Percentiles rank a stretch among this genome's conserved stretches.
phyloP scores from a whole-genome alignment of 2,888 invertebrate species.

The Drosophila cracens region DNA sequence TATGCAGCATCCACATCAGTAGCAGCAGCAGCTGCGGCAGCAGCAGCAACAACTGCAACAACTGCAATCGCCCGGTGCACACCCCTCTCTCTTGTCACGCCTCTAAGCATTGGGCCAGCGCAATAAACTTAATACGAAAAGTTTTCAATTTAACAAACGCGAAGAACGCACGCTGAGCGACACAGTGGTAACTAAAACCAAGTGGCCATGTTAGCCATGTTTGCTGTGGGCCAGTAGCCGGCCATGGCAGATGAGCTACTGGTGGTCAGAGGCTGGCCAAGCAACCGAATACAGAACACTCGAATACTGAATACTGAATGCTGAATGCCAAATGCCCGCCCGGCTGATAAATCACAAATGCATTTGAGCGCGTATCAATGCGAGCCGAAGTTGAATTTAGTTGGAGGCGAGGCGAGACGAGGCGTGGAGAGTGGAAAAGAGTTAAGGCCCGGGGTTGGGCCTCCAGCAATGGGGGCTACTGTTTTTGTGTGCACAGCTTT shows the following conservation, averaged over 20 bases:
- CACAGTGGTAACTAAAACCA: conserved; percentile 50
- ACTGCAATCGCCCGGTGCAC: conserved; percentile 12
- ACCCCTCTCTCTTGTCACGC: conserved; percentile 23
- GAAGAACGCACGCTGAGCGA: conserved; percentile 72
- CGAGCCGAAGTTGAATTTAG: conserved; percentile 33
- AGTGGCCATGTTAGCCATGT: conserved; percentile 58
- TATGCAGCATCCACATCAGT: conserved; percentile 37
- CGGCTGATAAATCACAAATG: conserved; percentile 77
- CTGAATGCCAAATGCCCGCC: conserved; percentile 40
- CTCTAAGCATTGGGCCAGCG: conserved; percentile 31
- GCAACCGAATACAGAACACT: conserved; percentile 35
- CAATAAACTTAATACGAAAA: conserved; percentile 74
- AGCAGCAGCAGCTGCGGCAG: background rate
- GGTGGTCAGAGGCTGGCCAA: conserved; percentile 41
- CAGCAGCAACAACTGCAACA: conserved; percentile 7
- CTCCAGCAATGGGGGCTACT: conserved; percentile 43
- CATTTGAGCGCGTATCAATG: conserved; percentile 75
- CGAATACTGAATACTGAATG: conserved; percentile 25
- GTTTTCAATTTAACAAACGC: conserved; percentile 74
- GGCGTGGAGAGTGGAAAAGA: background rate
- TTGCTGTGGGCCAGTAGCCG: conserved; percentile 49
- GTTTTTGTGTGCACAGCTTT: conserved; percentile 36
- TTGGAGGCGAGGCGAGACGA: background rate
- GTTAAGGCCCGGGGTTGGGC: conserved; percentile 15
- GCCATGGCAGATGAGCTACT: conserved; percentile 71